Conservation (phyloP, 2,797 vertebrate genomes). For the Pseudochirops cupreus region DNA sequence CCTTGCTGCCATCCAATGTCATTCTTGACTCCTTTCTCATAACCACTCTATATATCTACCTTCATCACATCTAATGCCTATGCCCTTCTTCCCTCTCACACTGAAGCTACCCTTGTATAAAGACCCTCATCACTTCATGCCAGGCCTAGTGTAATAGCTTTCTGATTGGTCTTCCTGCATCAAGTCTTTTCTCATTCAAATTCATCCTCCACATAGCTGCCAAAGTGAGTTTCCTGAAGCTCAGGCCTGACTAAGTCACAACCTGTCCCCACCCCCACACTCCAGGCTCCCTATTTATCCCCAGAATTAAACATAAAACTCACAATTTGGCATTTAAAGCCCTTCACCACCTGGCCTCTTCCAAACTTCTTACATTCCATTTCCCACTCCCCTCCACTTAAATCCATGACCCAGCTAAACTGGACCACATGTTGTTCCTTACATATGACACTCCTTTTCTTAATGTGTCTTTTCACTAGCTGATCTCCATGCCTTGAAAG, state of each 20-base stretch:
- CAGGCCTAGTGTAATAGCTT: background rate
- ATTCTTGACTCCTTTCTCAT: background rate
- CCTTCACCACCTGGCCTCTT: background rate
- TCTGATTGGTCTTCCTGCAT: background rate
- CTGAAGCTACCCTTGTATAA: background rate
- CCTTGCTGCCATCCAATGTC: background rate
- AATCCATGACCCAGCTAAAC: background rate
- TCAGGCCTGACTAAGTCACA: background rate
- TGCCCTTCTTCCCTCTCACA: background rate
- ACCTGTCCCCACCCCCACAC: background rate
- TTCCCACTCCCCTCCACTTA: background rate
- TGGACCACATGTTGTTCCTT: background rate
- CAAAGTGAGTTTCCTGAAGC: background rate
- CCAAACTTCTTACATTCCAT: background rate
- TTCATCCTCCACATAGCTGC: background rate
- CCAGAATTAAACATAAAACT: background rate
- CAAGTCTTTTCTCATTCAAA: background rate
- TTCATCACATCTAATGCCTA: background rate
- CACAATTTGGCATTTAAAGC: background rate
- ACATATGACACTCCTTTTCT: background rate
- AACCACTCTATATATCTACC: background rate
- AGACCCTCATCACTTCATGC: background rate
- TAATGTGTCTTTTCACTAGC: background rate
- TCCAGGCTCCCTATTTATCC: background rate
- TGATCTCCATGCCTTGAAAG: background rate